Evolutionary conservation across 2,888 invertebrate genomes (phyloP).

Genomic region (Proisotoma minuta): DNA sequence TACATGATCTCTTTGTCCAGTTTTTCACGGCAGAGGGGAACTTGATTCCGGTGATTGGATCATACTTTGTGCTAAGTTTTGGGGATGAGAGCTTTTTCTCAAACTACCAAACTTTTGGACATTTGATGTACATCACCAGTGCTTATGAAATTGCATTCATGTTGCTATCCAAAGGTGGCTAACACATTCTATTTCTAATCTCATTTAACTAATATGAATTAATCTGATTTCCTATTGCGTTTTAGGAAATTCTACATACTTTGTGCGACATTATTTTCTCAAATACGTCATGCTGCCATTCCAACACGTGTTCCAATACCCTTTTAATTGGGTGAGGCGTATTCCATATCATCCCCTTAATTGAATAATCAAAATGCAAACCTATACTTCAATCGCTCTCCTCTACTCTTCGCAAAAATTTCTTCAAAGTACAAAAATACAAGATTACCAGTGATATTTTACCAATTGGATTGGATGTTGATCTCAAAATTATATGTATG

Average conservation of each 20-base stretch:
- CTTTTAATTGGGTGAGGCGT: no score
- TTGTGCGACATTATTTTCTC: not conserved
- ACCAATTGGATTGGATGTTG: no score
- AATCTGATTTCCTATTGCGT: not conserved
- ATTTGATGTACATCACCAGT: not conserved
- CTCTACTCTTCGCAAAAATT: no score
- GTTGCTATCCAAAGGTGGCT: not conserved
- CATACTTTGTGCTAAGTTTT: not conserved
- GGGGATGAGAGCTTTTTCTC: not conserved
- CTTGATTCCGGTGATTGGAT: not conserved
- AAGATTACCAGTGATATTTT: no score
- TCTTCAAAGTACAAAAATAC: no score
- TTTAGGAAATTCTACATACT: slow-evolving; percentile 2
- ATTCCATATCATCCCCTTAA: no score
- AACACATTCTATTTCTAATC: not conserved
- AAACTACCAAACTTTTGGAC: not conserved
- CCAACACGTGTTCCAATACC: no score
- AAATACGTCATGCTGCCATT: no score
- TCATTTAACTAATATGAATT: not conserved
- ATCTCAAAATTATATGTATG: no score
- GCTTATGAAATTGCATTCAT: not conserved
- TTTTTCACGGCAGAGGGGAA: not conserved
- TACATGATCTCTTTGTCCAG: not conserved
- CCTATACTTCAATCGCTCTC: no score
- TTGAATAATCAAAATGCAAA: no score